phyloP scores from a whole-genome alignment of 2,888 invertebrate genomes.

The Drosophila hamatofila region DNA sequence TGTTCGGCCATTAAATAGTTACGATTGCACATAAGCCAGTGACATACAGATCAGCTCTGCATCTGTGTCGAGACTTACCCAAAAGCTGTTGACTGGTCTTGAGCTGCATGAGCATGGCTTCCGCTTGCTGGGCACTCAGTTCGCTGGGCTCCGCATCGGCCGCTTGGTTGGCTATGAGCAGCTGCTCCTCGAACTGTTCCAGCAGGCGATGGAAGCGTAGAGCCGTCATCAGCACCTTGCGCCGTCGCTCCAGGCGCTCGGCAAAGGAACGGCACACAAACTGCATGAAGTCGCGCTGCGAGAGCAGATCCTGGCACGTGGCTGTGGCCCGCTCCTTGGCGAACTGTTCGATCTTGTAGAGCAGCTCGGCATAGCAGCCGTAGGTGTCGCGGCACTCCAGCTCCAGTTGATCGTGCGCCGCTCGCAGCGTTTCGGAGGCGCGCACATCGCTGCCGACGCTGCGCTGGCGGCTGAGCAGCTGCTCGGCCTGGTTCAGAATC shows the following conservation, averaged over 20 bases:
- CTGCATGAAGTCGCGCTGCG: constrained; percentile 93
- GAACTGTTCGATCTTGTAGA: constrained; percentile 89
- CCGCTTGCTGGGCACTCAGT: constrained; percentile 85
- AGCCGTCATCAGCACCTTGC: constrained; percentile 91
- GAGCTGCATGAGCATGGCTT: constrained; percentile 87
- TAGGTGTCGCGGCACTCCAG: constrained; percentile 92
- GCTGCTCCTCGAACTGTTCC: constrained; percentile 89
- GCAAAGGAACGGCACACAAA: constrained; percentile 92
- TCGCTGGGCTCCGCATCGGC: constrained; percentile 60
- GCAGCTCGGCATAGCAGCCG: constrained; percentile 91
- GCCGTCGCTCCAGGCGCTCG: constrained; percentile 89
- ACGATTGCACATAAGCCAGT: constrained; percentile 22
- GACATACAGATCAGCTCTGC: not conserved
- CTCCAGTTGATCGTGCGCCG: constrained; percentile 91
- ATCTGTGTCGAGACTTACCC: constrained; percentile 86
- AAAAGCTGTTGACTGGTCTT: constrained; percentile 88
- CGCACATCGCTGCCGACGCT: constrained; percentile 90
- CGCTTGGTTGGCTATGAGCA: constrained; percentile 86
- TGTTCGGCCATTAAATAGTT: constrained; percentile 27
- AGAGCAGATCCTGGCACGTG: constrained; percentile 88
- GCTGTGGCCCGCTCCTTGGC: constrained; percentile 84
- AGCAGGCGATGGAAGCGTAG: constrained; percentile 91
- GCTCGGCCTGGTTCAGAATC: constrained; percentile 92
- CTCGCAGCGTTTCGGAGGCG: constrained; percentile 90
- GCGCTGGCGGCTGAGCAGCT: constrained; percentile 89